Evolutionary conservation across 2,888 invertebrate genomes (phyloP), one percentile per base, ranked within the genome.

Genomic region (Athalia circularis): DNA sequence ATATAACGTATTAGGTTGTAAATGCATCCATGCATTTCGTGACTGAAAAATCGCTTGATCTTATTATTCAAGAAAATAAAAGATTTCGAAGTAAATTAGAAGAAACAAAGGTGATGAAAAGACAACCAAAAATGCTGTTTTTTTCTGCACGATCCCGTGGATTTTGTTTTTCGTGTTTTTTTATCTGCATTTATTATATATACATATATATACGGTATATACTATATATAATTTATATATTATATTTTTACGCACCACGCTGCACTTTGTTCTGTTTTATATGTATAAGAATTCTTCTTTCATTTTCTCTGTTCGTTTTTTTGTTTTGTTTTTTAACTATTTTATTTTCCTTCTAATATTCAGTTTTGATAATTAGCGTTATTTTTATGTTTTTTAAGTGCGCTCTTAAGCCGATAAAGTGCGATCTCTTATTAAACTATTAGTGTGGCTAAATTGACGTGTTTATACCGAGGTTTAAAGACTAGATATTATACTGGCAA

Each of bases 391-490:
- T 72, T 75, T 75, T 62, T 62, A 62, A 75, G 75, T 75, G 75
- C 75, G 70, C 68, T 80, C 77, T 80, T 75, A 81, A 80, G 77
- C 82, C 85, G 83, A 85, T 82, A 79, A 84, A 85, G 83, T 75
- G 75, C 75, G 61, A 62, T 62, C 61, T 75, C 85, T 86, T 85
- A 84, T 83, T 84, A 85, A 86, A 87, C 87, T 88, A 89, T 85
- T 80, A 83, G 84, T 86, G 84, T 87, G 85, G 87, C 89, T 90
- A 90, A 90, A 90, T 90, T 90, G 90, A 90, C 90, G 87, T 90
- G 86, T 89, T 89, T 87, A 87, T 88, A 87, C 85, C 87, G 87
- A 87, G 87, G 84, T 82, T 83, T 82, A 83, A 82, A 83, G 83
- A 82, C 86, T 87, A 86, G 84, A 85, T 81, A 84, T 87, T 29